Evolutionary conservation across 2,888 invertebrate species (phyloP).

Genomic region (Plagiodera versicolora): DNA sequence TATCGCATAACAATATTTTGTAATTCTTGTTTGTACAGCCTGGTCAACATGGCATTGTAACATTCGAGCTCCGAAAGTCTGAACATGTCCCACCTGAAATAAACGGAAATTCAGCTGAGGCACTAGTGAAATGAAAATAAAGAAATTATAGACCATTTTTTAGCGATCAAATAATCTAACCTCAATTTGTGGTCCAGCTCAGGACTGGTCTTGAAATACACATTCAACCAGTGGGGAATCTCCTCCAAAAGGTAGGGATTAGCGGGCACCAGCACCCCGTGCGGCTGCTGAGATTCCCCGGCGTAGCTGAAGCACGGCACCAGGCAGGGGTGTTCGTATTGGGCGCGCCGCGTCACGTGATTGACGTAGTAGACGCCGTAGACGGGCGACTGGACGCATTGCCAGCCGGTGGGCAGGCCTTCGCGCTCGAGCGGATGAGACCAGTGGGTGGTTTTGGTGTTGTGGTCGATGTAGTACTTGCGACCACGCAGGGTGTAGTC

Average conservation of each 20-base stretch:
- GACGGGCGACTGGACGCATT: no score
- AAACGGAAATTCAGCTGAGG: background rate
- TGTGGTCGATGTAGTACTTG: constrained; percentile 98
- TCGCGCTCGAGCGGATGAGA: constrained; percentile 93
- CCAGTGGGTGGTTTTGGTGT: constrained; percentile 99
- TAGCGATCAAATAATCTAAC: no score
- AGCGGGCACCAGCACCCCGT: constrained; percentile 88
- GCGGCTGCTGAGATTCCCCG: no score
- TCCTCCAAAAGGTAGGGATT: constrained; percentile 92
- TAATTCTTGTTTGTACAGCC: constrained; percentile 93
- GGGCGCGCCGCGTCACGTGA: constrained; percentile 92
- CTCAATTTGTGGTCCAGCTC: constrained; percentile 92
- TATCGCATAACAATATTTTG: constrained; percentile 96
- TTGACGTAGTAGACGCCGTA: constrained; percentile 96
- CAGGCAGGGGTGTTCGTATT: no score
- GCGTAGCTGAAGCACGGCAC: constrained; percentile 73
- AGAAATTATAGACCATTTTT: no score
- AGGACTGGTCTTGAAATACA: constrained; percentile 87
- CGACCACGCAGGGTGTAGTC: constrained; percentile 93
- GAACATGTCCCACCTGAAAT: constrained; percentile 82
- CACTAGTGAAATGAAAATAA: no score
- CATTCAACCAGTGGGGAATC: constrained; percentile 94
- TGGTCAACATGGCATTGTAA: constrained; percentile 92
- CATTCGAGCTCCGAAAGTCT: constrained; percentile 91
- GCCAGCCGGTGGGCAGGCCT: no score